Conservation (phyloP, 2,888 invertebrate genomes). For the Melanotus villosus region DNA sequence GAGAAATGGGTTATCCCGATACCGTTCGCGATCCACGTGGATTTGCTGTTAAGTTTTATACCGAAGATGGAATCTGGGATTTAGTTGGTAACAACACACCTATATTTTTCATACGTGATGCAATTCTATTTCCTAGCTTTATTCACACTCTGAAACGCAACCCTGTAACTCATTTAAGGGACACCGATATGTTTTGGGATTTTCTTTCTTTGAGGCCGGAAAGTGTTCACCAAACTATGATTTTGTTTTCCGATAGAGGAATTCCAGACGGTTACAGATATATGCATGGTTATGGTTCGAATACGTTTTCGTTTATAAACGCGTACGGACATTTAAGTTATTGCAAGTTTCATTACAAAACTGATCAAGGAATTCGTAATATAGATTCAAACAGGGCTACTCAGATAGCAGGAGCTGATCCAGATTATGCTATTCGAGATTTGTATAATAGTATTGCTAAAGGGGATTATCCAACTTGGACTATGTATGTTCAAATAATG, state of each 20-base stretch:
- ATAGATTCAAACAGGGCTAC: slow-evolving; percentile 78
- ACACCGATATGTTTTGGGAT: slow-evolving; percentile 97
- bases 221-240: slow-evolving; percentile 86
- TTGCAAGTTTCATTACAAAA: slow-evolving; percentile 94
- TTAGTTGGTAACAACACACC: slow-evolving; percentile 95
- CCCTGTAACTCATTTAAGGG: slow-evolving; percentile 91
- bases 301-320: slow-evolving; percentile 93
- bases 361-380: slow-evolving; percentile 91
- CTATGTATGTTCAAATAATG: slow-evolving; percentile 89
- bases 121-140: slow-evolving; percentile 92
- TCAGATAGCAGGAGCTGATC: slow-evolving; percentile 81
- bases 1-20: slow-evolving; percentile 92
- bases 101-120: slow-evolving; percentile 92
- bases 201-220: slow-evolving; percentile 91
- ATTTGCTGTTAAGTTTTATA: slow-evolving; percentile 94
- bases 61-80: slow-evolving; percentile 94
- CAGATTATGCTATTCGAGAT: slow-evolving; percentile 91
- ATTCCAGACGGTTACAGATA: slow-evolving; percentile 88
- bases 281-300: slow-evolving; percentile 91
- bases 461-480: slow-evolving; percentile 84
- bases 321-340: slow-evolving; percentile 78
- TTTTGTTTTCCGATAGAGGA: slow-evolving; percentile 93
- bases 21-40: slow-evolving; percentile 93
- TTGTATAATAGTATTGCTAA: slow-evolving; percentile 89
- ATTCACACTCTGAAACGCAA: slow-evolving; percentile 98